These are phyloP conservation scores for Aegithalos caudatus DNA, from an alignment of 2,113 vertebrate genomes.

Conservation along the genomic window DNA sequence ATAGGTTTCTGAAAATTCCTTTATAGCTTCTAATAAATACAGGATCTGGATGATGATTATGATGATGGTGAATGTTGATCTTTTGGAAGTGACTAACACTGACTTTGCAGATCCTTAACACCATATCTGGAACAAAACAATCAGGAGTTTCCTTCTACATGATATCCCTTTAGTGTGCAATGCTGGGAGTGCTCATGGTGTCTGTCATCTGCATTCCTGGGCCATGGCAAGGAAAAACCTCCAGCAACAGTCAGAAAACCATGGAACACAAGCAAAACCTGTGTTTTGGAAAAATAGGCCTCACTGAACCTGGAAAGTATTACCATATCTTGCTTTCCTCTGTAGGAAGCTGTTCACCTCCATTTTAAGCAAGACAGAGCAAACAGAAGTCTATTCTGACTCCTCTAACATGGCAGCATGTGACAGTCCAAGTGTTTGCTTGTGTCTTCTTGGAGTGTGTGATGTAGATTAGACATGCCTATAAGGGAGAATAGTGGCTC, in stretches of 20 bases:
- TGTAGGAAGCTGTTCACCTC: constrained; percentile 61
- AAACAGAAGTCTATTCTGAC: constrained; percentile 50
- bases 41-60: neutral
- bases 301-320: constrained; percentile 20
- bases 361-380: constrained; percentile 68
- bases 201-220: neutral
- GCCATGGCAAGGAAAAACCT: neutral
- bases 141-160: neutral
- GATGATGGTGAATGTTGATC: neutral
- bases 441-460: constrained; percentile 11
- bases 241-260: neutral
- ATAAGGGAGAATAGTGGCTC: neutral
- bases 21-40: neutral
- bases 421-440: constrained; percentile 3
- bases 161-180: neutral
- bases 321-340: constrained; percentile 25
- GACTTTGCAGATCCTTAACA: neutral
- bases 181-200: neutral
- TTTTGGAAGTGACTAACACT: neutral
- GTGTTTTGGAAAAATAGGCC: neutral
- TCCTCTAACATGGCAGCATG: constrained; percentile 43
- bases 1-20: neutral
- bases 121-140: neutral
- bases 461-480: constrained; percentile 27
- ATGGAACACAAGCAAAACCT: neutral